Percentiles rank a stretch among this genome's conserved stretches.
Evolutionary conservation across 2,888 invertebrate species (phyloP).

Genomic region (Elysia crispata): DNA sequence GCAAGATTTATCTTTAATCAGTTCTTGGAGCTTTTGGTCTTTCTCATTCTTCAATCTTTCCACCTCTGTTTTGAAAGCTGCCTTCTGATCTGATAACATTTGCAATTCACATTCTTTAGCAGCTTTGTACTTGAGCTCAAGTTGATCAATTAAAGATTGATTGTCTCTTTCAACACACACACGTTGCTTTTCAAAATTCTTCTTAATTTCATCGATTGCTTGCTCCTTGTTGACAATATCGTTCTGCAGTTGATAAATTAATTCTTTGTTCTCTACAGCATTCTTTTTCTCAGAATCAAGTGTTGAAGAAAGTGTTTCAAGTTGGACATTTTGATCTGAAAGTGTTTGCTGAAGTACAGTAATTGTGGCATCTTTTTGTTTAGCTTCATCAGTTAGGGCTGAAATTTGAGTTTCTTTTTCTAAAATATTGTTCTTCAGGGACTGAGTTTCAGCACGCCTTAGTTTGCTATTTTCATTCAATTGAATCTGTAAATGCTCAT

Average conservation of each 20-base stretch:
- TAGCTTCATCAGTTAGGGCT: neutral
- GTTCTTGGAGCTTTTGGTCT: conserved; percentile 20
- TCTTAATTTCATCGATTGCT: neutral
- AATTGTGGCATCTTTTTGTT: neutral
- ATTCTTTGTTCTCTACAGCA: neutral
- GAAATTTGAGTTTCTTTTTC: neutral
- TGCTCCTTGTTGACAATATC: conserved; percentile 2
- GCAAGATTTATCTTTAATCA: neutral
- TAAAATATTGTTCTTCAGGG: neutral
- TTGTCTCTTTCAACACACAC: conserved; percentile 4
- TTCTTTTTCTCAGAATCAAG: neutral
- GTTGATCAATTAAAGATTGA: conserved; percentile 1
- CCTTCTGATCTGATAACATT: conserved; percentile 25
- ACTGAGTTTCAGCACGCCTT: neutral
- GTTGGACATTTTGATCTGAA: neutral
- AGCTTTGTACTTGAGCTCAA: conserved; percentile 28
- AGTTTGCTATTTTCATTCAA: neutral
- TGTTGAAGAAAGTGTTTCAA: no score
- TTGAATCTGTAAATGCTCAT: neutral
- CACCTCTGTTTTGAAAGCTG: conserved; percentile 28
- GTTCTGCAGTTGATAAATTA: neutral
- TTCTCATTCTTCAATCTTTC: no score
- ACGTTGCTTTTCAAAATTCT: conserved; percentile 18
- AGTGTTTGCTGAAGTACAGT: neutral
- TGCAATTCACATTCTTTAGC: conserved; percentile 36